A percentile compares a stretch with the other conserved stretches of the same genome.
Conservation (phyloP, 2,113 vertebrate genomes). For the Blennius ocellaris region DNA sequence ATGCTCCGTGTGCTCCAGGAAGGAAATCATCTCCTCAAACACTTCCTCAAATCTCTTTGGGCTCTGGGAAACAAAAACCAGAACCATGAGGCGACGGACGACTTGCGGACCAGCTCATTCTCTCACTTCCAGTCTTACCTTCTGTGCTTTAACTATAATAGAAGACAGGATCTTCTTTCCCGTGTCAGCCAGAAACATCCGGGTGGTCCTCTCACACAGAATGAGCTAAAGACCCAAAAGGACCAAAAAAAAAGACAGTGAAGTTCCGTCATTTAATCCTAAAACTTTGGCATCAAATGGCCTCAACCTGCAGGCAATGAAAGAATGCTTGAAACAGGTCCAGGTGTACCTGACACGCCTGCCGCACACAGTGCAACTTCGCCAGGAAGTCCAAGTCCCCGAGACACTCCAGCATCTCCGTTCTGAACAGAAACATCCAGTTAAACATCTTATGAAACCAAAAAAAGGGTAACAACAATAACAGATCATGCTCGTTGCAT, state of each 20-base stretch:
- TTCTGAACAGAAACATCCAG: slow-evolving; percentile 76
- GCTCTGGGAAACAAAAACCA: slow-evolving; percentile 81
- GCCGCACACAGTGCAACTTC: slow-evolving; percentile 95
- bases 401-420: slow-evolving; percentile 93
- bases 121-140: slow-evolving; percentile 81
- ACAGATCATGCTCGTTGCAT: no score
- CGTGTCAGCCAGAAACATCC: slow-evolving; percentile 91
- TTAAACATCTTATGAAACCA: background rate
- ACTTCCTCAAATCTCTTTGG: slow-evolving; percentile 96
- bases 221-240: slow-evolving; percentile 85
- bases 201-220: slow-evolving; percentile 89
- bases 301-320: background rate
- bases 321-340: background rate
- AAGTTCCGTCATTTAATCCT: no score
- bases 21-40: slow-evolving; percentile 95
- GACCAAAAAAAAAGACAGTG: no score
- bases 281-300: no score
- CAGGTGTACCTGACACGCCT: slow-evolving; percentile 93
- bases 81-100: background rate
- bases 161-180: slow-evolving; percentile 95
- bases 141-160: slow-evolving; percentile 91
- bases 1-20: slow-evolving; percentile 92
- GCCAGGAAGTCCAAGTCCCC: slow-evolving; percentile 95
- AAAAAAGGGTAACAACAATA: no score
- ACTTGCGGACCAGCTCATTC: background rate